Base-by-base conservation (phyloP, 2,113 vertebrate genomes). In the Sarotherodon lohbergeri region DNA sequence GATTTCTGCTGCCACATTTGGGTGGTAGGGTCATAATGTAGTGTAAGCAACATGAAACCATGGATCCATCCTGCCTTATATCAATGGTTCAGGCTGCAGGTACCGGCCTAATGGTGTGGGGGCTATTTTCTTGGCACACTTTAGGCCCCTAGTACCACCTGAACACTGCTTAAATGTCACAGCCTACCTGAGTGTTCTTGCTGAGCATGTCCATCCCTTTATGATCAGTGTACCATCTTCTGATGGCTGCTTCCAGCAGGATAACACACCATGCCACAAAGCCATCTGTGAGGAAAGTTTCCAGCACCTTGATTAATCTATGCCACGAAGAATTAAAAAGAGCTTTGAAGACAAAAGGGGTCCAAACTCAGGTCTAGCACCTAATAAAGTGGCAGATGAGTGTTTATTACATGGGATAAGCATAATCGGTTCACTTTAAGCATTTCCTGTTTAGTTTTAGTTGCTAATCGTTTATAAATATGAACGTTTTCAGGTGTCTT, bases 121-220 rank as follows among this genome's bases (percentile, higher is more conserved):
- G 19, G 63, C 12, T 71, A 43, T 71, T 71, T 71, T 24, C 36
- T 16, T 71, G n/a, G 39, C 3, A 71, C 36, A 71, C 66, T 71
- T 71, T 6, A 9, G n/a, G 0, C n/a, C 36, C 36, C 24, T 71
- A 71, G 0, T 43, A 71, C 66, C 1, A 1, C 36, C 66, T 71
- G 12, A 71, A 43, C 39, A 24, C 39, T 43, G 36, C 12, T 43
- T 71, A 71, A 71, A 71, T 14, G 12, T 0, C 39, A 71, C 66
- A 71, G 66, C 36, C 66, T 9, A 43, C 66, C 39, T 14, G 2
- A 43, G 39, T 43, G 36, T 43, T 71, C 36, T 71, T 71, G n/a
- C 2, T 3, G 66, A 43, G n/a, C 39, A 24, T 43, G n/a, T 16
- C 39, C 66, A 71, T 46, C 39, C n/a, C 66, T 27, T 73, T 0